phyloP scores from a whole-genome alignment of 1,140 invertebrate genomes.

The Micrasema longulum region DNA sequence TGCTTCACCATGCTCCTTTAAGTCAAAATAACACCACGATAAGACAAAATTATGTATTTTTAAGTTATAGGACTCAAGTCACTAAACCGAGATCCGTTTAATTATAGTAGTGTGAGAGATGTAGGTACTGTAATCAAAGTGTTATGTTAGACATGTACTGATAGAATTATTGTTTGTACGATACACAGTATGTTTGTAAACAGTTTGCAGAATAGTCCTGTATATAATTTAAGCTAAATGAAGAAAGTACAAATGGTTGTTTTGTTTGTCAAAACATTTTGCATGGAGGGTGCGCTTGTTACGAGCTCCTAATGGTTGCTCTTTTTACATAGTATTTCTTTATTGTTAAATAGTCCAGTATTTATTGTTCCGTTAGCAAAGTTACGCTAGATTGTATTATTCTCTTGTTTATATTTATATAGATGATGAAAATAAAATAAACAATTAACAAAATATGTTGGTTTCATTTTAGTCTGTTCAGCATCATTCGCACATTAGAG shows the following conservation, averaged over 20 bases:
- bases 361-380: slow-evolving; percentile 52
- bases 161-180: slow-evolving; percentile 51
- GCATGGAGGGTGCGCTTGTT: slow-evolving; percentile 34
- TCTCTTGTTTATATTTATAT: slow-evolving; percentile 51
- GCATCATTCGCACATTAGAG: too few species aligned
- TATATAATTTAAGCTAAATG: slow-evolving; percentile 49
- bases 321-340: slow-evolving; percentile 34
- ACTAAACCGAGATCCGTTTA: too few species aligned
- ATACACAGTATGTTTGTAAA: slow-evolving; percentile 20
- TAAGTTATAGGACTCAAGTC: too few species aligned
- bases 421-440: slow-evolving; percentile 47
- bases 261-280: slow-evolving; percentile 49
- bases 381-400: slow-evolving; percentile 46
- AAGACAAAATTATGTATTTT: too few species aligned
- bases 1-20: too few species aligned
- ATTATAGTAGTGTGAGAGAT: too few species aligned
- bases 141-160: slow-evolving; percentile 46
- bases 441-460: slow-evolving; percentile 21
- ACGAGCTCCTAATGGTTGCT: slow-evolving; percentile 42
- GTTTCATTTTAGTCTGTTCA: slow-evolving; percentile 16
- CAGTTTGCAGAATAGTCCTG: slow-evolving; percentile 23
- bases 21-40: too few species aligned
- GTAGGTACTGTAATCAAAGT: not conserved
- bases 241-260: slow-evolving; percentile 54
- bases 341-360: slow-evolving; percentile 51